Base-by-base conservation (phyloP, 1,140 invertebrate genomes). In the Drosophila dunni region DNA sequence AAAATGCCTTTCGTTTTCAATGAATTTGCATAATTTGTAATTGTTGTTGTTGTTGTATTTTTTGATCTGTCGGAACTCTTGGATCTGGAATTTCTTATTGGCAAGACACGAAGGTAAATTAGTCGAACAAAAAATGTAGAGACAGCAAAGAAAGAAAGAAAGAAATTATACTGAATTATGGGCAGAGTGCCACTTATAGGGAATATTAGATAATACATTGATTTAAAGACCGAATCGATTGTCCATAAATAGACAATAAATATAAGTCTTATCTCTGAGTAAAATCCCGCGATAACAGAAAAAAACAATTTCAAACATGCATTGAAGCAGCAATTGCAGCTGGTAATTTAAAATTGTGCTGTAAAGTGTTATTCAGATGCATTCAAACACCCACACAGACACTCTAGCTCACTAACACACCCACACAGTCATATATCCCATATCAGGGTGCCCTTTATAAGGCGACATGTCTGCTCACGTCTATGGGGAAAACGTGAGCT, bases 11-110 rank as follows among this genome's bases (percentile, higher is more conserved):
- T 86, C 82, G 83, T 79, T 86, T 86, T 86, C 75, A 70, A 79
- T 88, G 65, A 79, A 88, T 86, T 86, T 79, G 79, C 82, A 88
- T 82, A 86, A 82, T 82, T 88, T 77, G 44, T 66, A 42, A 42
- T 42, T 42, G 48, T 51, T 46, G 0, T 24, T 66, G 17, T 48
- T 48, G 17, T 48, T 20, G n/a, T n/a, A 8, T 50, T 10, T 10
- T 50, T 36, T 33, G 11, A 53, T 53, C 29, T 53, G 53, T 51
- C 11, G 50, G 13, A 75, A 42, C 46, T 40, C 45, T 53, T 46
- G 44, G 44, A 62, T 48, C 50, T 36, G 57, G 57, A 53, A 65
- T 73, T 73, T 72, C 73, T 61, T 68, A 60, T 29, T 66, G 66
- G 40, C 58, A 62, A 50, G 54, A 74, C 74, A 46, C 56, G 45